phyloP scores from a whole-genome alignment of 2,113 vertebrate genomes.

The Semnornis frantzii region DNA sequence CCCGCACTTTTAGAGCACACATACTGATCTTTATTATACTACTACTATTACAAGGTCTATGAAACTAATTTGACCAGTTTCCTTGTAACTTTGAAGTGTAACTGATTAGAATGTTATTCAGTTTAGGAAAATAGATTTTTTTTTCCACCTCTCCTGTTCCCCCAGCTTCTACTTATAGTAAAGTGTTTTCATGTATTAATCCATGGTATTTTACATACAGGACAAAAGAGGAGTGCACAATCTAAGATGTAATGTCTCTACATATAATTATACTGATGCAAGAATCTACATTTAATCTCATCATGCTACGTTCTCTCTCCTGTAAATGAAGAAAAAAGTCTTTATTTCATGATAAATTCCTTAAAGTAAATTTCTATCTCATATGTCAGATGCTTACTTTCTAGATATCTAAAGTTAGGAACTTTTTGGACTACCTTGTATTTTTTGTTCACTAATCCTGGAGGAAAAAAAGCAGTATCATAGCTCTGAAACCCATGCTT shows the following conservation, averaged over 20 bases:
- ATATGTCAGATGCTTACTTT: not conserved
- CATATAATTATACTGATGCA: not conserved
- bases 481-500: not conserved
- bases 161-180: not conserved
- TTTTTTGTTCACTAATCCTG: not conserved
- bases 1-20: not conserved
- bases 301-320: not conserved
- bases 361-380: not conserved
- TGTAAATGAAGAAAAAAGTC: not conserved
- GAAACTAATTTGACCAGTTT: not conserved
- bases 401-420: not conserved
- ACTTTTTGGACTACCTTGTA: not conserved
- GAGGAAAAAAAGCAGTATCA: not conserved
- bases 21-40: not conserved
- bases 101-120: not conserved
- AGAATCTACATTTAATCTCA: not conserved
- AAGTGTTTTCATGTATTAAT: not conserved
- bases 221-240: not conserved
- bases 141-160: fast-evolving
- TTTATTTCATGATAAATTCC: not conserved
- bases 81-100: not conserved
- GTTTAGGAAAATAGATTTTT: not conserved
- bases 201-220: not conserved
- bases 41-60: not conserved
- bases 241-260: not conserved